Conservation (phyloP, 2,797 vertebrate genomes). For the Pseudomugil tenellus region DNA sequence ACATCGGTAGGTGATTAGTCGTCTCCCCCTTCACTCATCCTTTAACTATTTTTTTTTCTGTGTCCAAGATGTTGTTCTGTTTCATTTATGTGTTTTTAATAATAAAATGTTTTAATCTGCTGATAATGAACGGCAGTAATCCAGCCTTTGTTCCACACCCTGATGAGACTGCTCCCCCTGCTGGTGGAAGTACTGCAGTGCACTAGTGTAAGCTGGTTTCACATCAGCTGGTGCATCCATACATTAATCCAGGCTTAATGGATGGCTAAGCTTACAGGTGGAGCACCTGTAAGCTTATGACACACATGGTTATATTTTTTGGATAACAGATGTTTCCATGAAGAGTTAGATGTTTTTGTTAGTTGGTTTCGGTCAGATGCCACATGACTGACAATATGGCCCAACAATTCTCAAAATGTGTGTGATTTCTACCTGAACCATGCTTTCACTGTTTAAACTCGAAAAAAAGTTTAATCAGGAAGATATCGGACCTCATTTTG, state of each 20-base stretch:
- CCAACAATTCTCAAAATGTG: neutral
- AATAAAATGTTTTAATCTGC: neutral
- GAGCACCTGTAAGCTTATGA: neutral
- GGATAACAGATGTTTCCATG: neutral
- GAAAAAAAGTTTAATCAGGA: neutral
- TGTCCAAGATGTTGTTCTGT: neutral
- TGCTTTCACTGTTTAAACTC: neutral
- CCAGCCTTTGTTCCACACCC: neutral
- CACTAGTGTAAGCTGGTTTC: neutral
- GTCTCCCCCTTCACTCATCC: neutral
- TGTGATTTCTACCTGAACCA: neutral
- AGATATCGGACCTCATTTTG: neutral
- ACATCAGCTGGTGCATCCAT: neutral
- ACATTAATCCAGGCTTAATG: too few relatives aligned
- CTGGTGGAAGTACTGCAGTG: neutral
- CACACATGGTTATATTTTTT: neutral
- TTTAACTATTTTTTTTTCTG: neutral
- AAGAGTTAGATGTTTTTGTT: neutral
- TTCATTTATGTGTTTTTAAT: neutral
- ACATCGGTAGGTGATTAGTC: constrained; percentile 68
- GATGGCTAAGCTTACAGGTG: too few relatives aligned
- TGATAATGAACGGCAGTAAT: neutral
- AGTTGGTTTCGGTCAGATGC: neutral
- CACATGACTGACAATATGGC: neutral
- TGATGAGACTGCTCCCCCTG: constrained; percentile 12